Base-by-base conservation (phyloP, 2,888 invertebrate species). In the Leucoma salicis region DNA sequence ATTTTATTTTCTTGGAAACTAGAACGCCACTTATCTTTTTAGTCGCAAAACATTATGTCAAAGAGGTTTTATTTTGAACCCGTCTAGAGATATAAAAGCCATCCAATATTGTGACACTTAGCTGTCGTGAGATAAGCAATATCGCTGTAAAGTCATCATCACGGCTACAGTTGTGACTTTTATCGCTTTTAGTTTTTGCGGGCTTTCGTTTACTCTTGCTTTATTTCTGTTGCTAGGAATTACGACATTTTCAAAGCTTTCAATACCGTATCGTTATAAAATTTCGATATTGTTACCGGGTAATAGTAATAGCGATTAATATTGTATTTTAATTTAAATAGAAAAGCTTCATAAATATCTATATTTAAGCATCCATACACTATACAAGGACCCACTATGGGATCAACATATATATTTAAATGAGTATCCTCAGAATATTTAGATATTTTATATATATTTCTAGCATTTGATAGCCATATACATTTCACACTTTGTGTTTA, bases 51-150 rank as follows among this genome's bases (percentile, higher is more conserved):
- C 34, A 39, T 51, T 39, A 32, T 32, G 36, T 42, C 37, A 45
- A 50, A 32, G 51, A 43, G 43, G 29, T 47, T 46, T 37, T 40
- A 45, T 58, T 54, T 53, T 14, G 35, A 33, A 36, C 42, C 24
- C 41, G 27, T 35, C 38, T 42, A 38, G 38, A 43, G 39, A 49
- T 40, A 37, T 53, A 57, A 43, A 58, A 49, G 46, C 35, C 60
- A 57, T 64, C 53, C 48, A 64, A 73, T 78, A 68, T 79, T 80
- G 67, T 76, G 76, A 74, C 76, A 72, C 65, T 60, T 56, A 46
- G 51, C 57, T 66, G 66, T 64, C 56, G 39, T 38, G 35, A 69
- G 82, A 79, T 78, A 77, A 74, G 63, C 53, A 62, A 58, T 61
- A 63, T 56, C 56, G 58, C 56, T 51, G 53, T 63, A 66, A 72